These are phyloP conservation scores for Hippocampus abdominalis DNA, from an alignment of 2,113 vertebrate genomes.

Conservation along the genomic window DNA sequence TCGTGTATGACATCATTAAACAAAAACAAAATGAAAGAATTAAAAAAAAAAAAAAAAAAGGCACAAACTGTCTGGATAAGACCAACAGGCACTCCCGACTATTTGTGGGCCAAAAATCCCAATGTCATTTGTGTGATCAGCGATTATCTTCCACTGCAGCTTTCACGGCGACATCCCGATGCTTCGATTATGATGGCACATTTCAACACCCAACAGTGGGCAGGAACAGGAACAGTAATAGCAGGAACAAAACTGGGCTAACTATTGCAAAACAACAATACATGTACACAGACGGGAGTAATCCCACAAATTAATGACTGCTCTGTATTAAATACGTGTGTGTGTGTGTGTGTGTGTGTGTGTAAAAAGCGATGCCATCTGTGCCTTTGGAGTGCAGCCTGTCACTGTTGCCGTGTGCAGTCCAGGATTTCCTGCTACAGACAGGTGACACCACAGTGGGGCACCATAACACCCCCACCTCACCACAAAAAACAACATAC, in stretches of 20 bases:
- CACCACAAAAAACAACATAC: conserved; percentile 22
- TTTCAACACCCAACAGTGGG: no score
- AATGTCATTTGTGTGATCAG: no score
- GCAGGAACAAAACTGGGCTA: background rate
- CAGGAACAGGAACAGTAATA: background rate
- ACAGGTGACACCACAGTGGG: conserved; percentile 90
- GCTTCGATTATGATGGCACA: no score
- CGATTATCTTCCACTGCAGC: no score
- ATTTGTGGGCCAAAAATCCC: no score
- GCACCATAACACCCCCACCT: conserved; percentile 65
- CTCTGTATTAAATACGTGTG: conserved; percentile 12
- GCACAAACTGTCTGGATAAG: no score
- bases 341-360: conserved; percentile 39
- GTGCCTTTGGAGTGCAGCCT: conserved; percentile 83
- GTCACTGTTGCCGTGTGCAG: conserved; percentile 85
- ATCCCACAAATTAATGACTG: background rate
- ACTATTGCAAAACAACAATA: background rate
- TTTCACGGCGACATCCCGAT: no score
- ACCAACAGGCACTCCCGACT: no score
- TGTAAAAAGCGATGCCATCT: conserved; percentile 74
- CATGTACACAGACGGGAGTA: background rate
- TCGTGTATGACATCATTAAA: no score
- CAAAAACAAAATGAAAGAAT: no score
- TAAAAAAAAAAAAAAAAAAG: no score
- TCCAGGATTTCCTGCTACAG: conserved; percentile 81